Evolutionary conservation across 2,113 vertebrate species (phyloP).

Genomic region (Oryzias melastigma): DNA sequence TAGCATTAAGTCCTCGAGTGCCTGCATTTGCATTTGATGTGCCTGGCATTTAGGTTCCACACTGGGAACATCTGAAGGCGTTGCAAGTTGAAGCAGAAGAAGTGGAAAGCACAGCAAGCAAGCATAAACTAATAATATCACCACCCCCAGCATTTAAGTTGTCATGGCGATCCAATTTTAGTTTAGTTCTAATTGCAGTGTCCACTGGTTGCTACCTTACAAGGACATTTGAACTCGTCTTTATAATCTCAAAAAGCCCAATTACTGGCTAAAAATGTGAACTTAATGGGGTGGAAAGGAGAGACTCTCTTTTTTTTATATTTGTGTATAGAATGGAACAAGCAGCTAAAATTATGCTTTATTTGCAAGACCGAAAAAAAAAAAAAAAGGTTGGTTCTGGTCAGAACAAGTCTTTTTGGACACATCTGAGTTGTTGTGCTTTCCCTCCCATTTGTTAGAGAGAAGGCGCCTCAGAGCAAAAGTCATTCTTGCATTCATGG

Average conservation of each 20-base stretch:
- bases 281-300: neutral
- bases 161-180: slow-evolving; percentile 61
- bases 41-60: slow-evolving; percentile 21
- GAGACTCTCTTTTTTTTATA: too few relatives aligned
- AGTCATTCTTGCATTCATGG: slow-evolving; percentile 9
- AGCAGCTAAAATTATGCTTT: neutral
- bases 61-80: slow-evolving; percentile 55
- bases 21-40: slow-evolving; percentile 27
- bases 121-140: slow-evolving; percentile 59
- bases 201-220: slow-evolving; percentile 25
- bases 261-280: neutral
- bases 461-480: slow-evolving; percentile 13
- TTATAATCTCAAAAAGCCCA: neutral
- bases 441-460: slow-evolving; percentile 11
- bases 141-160: slow-evolving; percentile 53
- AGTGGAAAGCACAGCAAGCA: slow-evolving; percentile 29
- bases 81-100: slow-evolving; percentile 46
- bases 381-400: slow-evolving; percentile 1
- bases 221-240: slow-evolving; percentile 9
- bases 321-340: slow-evolving; percentile 7
- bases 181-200: slow-evolving; percentile 32
- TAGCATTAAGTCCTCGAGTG: slow-evolving; percentile 23
- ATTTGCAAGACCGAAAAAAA: neutral
- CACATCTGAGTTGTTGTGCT: neutral
- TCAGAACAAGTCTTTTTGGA: neutral